These are phyloP conservation scores for Polydrusus pterygomalis DNA, from an alignment of 2,888 invertebrate species.

Conservation along the genomic window DNA sequence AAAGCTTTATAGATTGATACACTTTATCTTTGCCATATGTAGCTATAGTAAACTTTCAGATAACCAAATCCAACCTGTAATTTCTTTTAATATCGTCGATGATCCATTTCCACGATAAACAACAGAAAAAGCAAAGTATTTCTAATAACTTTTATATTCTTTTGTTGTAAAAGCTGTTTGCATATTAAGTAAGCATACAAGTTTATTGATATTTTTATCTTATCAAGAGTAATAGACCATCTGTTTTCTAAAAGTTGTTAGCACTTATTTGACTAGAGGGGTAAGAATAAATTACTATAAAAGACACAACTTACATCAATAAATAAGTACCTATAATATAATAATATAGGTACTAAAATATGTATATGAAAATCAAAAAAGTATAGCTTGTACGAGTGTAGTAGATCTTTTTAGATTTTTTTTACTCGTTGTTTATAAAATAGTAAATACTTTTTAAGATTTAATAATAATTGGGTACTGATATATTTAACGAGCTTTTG, in stretches of 20 bases:
- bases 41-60: slow-evolving; percentile 30
- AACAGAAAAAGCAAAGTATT: slow-evolving; percentile 47
- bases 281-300: slow-evolving; percentile 10
- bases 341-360: no score
- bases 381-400: no score
- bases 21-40: slow-evolving; percentile 44
- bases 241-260: slow-evolving; percentile 43
- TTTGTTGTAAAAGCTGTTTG: slow-evolving; percentile 30
- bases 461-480: no score
- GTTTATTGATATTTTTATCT: slow-evolving; percentile 50
- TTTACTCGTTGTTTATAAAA: no score
- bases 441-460: no score
- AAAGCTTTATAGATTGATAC: slow-evolving; percentile 34
- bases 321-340: no score
- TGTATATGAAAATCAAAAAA: no score
- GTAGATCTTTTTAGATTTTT: no score
- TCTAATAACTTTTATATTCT: slow-evolving; percentile 46
- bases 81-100: slow-evolving; percentile 42
- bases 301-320: neutral
- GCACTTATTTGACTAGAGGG: slow-evolving; percentile 26
- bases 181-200: slow-evolving; percentile 37
- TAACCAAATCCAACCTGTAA: slow-evolving; percentile 48
- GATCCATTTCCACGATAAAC: slow-evolving; percentile 39
- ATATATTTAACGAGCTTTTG: no score
- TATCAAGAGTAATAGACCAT: slow-evolving; percentile 48